Conservation (phyloP, 2,888 invertebrate genomes). For the Leucophenga montana region DNA sequence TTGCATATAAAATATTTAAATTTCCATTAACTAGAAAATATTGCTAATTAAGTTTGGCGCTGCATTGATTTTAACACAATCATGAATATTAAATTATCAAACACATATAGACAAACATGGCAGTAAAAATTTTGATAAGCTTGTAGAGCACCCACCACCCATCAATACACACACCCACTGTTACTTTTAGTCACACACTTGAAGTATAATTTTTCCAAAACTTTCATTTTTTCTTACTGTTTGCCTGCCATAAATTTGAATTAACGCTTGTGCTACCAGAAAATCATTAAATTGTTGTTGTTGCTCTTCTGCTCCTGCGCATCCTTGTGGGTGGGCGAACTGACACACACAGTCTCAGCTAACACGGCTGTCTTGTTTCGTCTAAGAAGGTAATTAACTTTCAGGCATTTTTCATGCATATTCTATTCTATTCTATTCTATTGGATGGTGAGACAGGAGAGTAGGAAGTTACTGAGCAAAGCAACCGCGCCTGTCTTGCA, state of each 20-base stretch:
- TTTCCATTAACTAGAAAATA: constrained; percentile 60
- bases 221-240: constrained; percentile 18
- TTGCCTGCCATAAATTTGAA: constrained; percentile 64
- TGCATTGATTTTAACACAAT: constrained; percentile 61
- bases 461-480: not conserved
- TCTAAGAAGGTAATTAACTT: constrained; percentile 61
- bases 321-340: not conserved
- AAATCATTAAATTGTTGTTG: not conserved
- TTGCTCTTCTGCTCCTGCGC: not conserved
- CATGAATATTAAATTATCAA: constrained; percentile 65
- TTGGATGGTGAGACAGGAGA: constrained; percentile 13
- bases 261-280: constrained; percentile 56
- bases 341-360: not conserved
- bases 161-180: not conserved
- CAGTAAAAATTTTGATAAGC: too few species aligned
- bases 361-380: constrained; percentile 24
- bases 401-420: constrained; percentile 66
- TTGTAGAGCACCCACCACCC: not conserved
- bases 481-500: constrained; percentile 43
- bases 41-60: constrained; percentile 57
- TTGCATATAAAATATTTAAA: constrained; percentile 63
- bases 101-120: too few species aligned
- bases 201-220: constrained; percentile 20
- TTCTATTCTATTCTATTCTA: constrained; percentile 45
- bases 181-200: not conserved